A percentile compares a stretch with the other conserved stretches of the same genome.
Conservation (phyloP, 2,797 vertebrate genomes). For the Onychomys torridus region DNA sequence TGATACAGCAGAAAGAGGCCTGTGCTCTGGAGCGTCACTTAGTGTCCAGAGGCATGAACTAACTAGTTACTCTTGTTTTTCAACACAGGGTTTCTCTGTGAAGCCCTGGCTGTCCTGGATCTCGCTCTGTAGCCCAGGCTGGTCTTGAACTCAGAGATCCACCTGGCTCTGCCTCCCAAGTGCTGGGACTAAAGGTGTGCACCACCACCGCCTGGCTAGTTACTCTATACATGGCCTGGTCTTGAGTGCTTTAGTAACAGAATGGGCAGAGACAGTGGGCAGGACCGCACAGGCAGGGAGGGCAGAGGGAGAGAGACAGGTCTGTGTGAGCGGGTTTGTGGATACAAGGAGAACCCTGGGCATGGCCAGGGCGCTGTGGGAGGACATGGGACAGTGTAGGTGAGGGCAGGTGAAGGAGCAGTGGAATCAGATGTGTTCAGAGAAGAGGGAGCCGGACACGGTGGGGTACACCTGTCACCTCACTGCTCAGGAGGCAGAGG, state of each 20-base stretch:
- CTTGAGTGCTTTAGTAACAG: neutral
- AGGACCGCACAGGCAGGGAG: neutral
- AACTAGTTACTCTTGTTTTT: neutral
- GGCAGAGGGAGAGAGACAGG: no score
- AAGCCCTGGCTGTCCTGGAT: neutral
- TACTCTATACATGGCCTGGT: neutral
- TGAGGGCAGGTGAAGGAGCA: no score
- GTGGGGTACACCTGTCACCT: neutral
- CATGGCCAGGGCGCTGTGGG: neutral
- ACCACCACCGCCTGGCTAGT: neutral
- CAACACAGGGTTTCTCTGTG: neutral
- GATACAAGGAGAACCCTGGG: neutral
- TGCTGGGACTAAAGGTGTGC: neutral
- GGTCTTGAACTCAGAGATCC: neutral
- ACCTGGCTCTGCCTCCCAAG: neutral
- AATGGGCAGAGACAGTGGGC: neutral
- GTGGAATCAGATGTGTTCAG: neutral
- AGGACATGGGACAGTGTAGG: fast-evolving
- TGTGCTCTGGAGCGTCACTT: no score
- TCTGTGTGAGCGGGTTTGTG: neutral
- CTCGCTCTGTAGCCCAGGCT: neutral
- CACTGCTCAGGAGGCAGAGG: neutral
- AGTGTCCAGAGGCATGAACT: neutral
- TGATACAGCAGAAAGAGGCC: neutral
- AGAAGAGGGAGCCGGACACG: neutral